Base-by-base conservation (phyloP, 1,140 invertebrate species). In the Calycopis cecrops region DNA sequence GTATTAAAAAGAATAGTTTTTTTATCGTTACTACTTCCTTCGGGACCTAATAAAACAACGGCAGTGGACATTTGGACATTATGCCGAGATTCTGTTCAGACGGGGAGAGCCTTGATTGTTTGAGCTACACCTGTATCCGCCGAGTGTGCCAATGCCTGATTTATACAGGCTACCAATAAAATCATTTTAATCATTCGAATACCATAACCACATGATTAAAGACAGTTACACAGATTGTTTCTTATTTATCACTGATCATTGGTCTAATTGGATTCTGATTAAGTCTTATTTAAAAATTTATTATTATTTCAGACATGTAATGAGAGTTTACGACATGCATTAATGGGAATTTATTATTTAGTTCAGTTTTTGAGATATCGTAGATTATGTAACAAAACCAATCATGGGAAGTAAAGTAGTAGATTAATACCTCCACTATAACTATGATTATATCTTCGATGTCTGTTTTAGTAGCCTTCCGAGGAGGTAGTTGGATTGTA, bases 91-190 rank as follows among this genome's bases (percentile, higher is more conserved):
- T 67, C 57, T 57, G 57, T 57, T 55, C 57, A 57, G 57, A 48
- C 18, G 52, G 57, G 55, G 50, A 61, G 48, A 48, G 37, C 21
- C 55, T 48, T 69, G 68, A 71, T 65, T 72, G 73, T 73, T 67
- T 62, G 55, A 60, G 56, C 49, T 62, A 63, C 79, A 82, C 79
- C 79, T 82, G 79, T 76, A 73, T 82, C 79, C 79, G 79, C 65
- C 67, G 74, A 71, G 67, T 59, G 63, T 38, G 48, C 63, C 71
- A 66, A 69, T 75, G n/a, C n/a, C n/a, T n/a, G 80, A 81, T 79
- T 79, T 84, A 78, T 78, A 63, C 62, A 60, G 63, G 59, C 60
- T 62, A 44, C 33, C 47, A 62, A 50, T 57, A 62, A 62, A 66
- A 72, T 35, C n/a, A 48, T 65, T 63, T 52, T 52, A 21, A 52